Base-by-base conservation (phyloP, 1,140 invertebrate species). In the Thaumatotibia leucotreta region DNA sequence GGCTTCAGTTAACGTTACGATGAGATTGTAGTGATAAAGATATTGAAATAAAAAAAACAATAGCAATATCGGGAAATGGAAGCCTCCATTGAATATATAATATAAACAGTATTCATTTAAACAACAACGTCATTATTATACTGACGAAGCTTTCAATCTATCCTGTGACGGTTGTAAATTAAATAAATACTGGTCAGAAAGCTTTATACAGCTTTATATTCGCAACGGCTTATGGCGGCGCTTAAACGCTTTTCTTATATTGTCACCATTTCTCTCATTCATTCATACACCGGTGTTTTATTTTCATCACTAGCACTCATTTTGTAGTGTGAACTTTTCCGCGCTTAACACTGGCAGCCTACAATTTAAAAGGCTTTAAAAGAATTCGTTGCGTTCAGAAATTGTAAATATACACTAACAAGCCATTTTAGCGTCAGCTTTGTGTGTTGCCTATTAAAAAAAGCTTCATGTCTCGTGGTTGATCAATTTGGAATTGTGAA, bases 401-500 rank as follows among this genome's bases (percentile, higher is more conserved):
- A 73, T 61, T 73, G 63, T 79, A 80, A 84, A 84, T 86, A 86
- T 89, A 90, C 85, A 90, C 88, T 89, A 90, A 89, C 88, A 89
- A 89, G 72, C 88, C 85, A 89, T 90, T 79, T n/a, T 66, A 72
- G 65, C 29, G 61, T 78, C 72, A 70, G 84, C 86, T 90, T 90
- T 86, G 77, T 81, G 83, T 88, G 84, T 84, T 69, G 80, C 83
- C 82, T 62, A 70, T 67, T 67, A 45, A 64, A 73, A 67, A 66
- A 64, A 50, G 64, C 64, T 84, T 68, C 23, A 66, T 77, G 73
- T 84, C 65, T 72, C 65, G 79, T 83, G 76, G 74, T 83, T 76
- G 88, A 89, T 88, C 88, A 88, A 87, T 85, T 89, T 91, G 88
- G 88, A 89, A 89, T 89, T 82, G 82, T 86, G 76, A 80, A 82